These are phyloP conservation scores for Chaetogeoica ovagalla DNA, from an alignment of 2,888 invertebrate genomes.

Conservation along the genomic window DNA sequence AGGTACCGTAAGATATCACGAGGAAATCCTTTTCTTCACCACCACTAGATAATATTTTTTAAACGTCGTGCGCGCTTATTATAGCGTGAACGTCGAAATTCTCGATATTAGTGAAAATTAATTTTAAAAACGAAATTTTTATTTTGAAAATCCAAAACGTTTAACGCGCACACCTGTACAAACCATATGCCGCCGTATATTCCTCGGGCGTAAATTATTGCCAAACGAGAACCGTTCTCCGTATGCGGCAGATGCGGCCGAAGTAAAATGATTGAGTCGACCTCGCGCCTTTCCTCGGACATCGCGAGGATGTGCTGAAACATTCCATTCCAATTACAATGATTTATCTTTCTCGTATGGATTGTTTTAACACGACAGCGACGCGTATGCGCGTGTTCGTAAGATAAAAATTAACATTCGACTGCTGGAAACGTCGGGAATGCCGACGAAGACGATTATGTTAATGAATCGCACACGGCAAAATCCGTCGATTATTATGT, in stretches of 20 bases:
- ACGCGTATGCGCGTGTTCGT: neutral
- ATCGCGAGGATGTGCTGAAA: neutral
- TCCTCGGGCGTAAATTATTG: too few species aligned
- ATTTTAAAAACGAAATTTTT: too few species aligned
- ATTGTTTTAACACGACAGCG: neutral
- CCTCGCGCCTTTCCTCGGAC: neutral
- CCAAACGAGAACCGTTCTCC: too few species aligned
- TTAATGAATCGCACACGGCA: conserved; percentile 14
- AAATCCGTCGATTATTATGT: neutral
- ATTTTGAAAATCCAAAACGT: too few species aligned
- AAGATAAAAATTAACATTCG: conserved; percentile 29
- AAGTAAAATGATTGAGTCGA: neutral
- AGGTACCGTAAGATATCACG: too few species aligned
- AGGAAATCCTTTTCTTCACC: too few species aligned
- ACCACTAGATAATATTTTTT: too few species aligned
- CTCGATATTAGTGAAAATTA: too few species aligned
- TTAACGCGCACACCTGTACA: too few species aligned
- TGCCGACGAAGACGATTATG: conserved; percentile 19
- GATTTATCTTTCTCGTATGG: conserved; percentile 26
- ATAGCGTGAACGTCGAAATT: too few species aligned
- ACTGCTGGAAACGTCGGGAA: conserved; percentile 27
- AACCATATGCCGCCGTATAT: too few species aligned
- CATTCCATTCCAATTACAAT: conserved; percentile 13
- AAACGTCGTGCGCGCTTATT: too few species aligned
- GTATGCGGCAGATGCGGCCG: neutral